phyloP scores from a whole-genome alignment of 2,113 vertebrate species.

The Zapornia atra region DNA sequence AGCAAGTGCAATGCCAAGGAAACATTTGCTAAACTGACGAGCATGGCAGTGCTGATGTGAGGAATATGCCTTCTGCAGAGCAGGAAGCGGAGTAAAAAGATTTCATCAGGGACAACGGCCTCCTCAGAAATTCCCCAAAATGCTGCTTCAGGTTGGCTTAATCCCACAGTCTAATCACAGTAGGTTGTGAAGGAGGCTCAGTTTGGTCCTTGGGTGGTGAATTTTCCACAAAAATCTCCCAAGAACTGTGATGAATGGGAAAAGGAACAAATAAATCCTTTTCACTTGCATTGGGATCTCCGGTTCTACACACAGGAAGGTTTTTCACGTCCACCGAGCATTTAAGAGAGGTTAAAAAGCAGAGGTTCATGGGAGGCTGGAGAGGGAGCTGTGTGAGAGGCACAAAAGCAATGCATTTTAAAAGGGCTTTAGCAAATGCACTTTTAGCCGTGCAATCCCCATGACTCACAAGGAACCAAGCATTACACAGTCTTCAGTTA shows the following conservation, averaged over 20 bases:
- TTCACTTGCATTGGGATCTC: neutral
- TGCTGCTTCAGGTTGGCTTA: neutral
- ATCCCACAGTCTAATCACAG: neutral
- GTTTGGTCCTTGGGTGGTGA: neutral
- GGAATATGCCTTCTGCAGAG: constrained; percentile 14
- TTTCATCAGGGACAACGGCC: neutral
- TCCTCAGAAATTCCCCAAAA: neutral
- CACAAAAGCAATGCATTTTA: neutral
- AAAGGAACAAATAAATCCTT: neutral
- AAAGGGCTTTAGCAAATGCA: neutral
- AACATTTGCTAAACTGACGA: constrained; percentile 35
- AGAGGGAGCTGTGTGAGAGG: neutral
- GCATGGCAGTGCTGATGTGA: neutral
- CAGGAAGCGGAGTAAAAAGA: neutral
- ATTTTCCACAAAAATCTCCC: neutral
- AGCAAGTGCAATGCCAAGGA: constrained; percentile 57
- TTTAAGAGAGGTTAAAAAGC: neutral
- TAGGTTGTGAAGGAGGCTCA: neutral
- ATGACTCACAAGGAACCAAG: neutral
- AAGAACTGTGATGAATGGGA: neutral
- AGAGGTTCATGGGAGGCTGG: neutral
- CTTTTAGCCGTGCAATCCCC: neutral
- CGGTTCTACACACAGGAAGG: neutral
- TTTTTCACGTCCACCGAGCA: neutral
- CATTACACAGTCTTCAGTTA: neutral